phyloP scores from a whole-genome alignment of 2,113 vertebrate species.

The Strigops habroptila region DNA sequence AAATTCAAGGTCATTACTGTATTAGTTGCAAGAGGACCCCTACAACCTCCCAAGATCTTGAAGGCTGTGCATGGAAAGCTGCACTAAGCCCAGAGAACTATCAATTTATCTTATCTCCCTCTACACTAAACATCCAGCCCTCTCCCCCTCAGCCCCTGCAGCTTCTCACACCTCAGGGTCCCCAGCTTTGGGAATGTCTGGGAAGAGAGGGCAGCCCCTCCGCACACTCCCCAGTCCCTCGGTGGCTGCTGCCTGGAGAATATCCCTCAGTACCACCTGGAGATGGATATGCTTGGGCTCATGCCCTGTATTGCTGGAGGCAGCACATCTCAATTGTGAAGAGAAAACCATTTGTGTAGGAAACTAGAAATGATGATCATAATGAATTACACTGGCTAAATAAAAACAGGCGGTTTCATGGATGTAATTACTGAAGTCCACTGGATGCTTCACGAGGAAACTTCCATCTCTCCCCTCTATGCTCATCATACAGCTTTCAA shows the following conservation, averaged over 20 bases:
- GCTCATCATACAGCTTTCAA: background rate
- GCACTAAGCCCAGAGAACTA: background rate
- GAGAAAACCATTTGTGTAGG: background rate
- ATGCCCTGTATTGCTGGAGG: background rate
- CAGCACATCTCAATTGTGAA: background rate
- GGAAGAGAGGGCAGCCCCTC: background rate
- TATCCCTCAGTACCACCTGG: background rate
- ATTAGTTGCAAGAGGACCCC: slow-evolving; percentile 24
- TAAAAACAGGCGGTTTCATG: background rate
- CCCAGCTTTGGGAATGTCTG: background rate
- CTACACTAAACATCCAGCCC: background rate
- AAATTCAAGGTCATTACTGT: slow-evolving; percentile 58
- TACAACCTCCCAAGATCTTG: background rate
- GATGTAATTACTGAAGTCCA: background rate
- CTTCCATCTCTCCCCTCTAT: background rate
- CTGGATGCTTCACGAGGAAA: background rate
- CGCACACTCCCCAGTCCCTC: background rate
- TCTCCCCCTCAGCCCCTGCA: background rate
- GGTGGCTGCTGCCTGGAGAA: rapidly evolving
- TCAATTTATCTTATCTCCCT: slow-evolving; percentile 8
- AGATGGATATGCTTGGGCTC: background rate
- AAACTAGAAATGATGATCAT: background rate
- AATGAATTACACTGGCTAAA: background rate
- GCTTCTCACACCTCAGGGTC: background rate
- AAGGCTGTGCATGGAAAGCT: background rate